A percentile compares a stretch with the other conserved stretches of the same genome.
Evolutionary conservation across 2,113 vertebrate species (phyloP).

Genomic region (Crotalus tigris): DNA sequence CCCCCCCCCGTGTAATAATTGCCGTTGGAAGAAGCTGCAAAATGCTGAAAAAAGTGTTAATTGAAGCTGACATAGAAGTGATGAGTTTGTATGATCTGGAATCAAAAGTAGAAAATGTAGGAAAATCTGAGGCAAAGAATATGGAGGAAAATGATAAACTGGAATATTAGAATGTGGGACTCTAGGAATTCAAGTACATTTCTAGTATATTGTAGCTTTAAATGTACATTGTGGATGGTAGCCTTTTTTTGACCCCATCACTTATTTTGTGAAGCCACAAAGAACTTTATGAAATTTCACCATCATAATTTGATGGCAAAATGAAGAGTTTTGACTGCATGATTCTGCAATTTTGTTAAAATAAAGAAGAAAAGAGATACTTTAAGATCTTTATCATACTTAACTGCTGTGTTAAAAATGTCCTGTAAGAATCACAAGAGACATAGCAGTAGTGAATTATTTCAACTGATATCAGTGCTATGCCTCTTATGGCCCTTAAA

Average conservation of each 20-base stretch:
- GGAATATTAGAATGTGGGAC: background rate
- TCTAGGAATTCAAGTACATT: background rate
- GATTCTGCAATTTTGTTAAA: background rate
- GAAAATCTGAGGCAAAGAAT: background rate
- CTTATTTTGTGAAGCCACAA: background rate
- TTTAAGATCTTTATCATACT: background rate
- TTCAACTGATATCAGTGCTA: background rate
- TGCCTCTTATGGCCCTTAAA: background rate
- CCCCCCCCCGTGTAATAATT: background rate
- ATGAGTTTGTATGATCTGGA: background rate
- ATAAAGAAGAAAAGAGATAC: background rate
- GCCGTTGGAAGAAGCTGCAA: background rate
- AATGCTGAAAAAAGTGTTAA: background rate
- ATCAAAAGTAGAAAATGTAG: background rate
- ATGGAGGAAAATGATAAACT: background rate
- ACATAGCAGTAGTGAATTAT: background rate
- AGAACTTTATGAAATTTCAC: background rate
- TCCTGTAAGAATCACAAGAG: background rate
- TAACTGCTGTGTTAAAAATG: background rate
- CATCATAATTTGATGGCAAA: background rate
- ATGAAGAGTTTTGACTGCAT: background rate
- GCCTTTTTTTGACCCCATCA: background rate
- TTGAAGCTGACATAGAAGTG: background rate
- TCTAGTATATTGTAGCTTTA: background rate
- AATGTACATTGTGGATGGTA: background rate